These are phyloP conservation scores for Megalops atlanticus DNA, from an alignment of 2,113 vertebrate species.

Conservation along the genomic window DNA sequence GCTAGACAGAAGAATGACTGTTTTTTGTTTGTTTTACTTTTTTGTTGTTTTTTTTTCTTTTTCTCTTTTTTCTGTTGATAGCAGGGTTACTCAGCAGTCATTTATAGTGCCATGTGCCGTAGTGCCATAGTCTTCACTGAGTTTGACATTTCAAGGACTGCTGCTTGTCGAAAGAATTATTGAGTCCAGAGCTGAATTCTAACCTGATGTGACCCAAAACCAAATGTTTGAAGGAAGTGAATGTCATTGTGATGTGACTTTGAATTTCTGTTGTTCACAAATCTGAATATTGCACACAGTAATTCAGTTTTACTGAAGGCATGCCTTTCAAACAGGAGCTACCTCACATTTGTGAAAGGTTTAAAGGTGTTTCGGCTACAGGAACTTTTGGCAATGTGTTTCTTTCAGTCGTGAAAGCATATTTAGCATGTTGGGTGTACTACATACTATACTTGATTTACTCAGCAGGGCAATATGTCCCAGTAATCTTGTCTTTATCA, in stretches of 20 bases:
- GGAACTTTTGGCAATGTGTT: too few relatives aligned
- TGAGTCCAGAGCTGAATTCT: conserved; percentile 10
- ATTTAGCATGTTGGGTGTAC: too few relatives aligned
- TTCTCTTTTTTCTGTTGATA: not conserved
- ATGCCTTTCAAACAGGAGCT: too few relatives aligned
- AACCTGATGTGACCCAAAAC: not conserved
- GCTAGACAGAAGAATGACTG: not conserved
- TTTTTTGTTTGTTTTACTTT: not conserved
- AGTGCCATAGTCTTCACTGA: not conserved
- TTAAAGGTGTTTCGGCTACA: too few relatives aligned
- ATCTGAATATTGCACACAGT: not conserved
- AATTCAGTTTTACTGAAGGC: not conserved
- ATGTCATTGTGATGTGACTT: not conserved
- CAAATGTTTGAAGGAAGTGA: not conserved
- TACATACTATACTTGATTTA: too few relatives aligned
- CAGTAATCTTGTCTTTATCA: too few relatives aligned
- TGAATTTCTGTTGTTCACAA: not conserved
- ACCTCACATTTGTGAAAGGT: too few relatives aligned
- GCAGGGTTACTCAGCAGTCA: not conserved
- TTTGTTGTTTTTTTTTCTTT: not conserved
- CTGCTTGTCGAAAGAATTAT: conserved; percentile 22
- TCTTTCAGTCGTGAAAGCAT: too few relatives aligned
- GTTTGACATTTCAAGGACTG: conserved; percentile 17
- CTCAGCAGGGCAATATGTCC: too few relatives aligned
- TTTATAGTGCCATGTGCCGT: not conserved